Percentiles rank a stretch among this genome's conserved stretches.
Conservation (phyloP, 2,113 vertebrate genomes). For the Heterotis niloticus region DNA sequence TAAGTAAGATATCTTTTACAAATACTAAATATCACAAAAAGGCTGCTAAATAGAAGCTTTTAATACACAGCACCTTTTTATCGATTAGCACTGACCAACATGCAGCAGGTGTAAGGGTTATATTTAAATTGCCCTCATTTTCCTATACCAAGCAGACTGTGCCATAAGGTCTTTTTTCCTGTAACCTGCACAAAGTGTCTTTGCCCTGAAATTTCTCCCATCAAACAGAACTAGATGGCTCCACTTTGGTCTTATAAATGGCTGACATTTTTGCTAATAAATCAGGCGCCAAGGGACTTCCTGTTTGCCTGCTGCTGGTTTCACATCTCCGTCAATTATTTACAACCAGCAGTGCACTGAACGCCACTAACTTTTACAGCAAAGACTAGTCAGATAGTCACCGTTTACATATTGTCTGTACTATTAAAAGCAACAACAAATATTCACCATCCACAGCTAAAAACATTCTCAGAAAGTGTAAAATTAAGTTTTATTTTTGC, state of each 20-base stretch:
- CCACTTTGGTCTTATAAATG: conserved; percentile 52
- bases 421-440: neutral
- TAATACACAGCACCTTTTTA: too few species aligned
- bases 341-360: conserved; percentile 45
- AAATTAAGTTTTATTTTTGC: too few species aligned
- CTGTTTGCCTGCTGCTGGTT: conserved; percentile 57
- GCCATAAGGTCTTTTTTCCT: neutral
- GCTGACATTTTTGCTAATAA: conserved; percentile 66
- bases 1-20: too few species aligned
- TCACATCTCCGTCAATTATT: conserved; percentile 68
- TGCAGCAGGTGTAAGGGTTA: neutral
- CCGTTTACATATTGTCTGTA: neutral
- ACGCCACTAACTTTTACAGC: neutral
- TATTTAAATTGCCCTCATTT: neutral
- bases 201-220: conserved; percentile 8
- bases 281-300: conserved; percentile 53
- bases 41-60: too few species aligned
- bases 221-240: conserved; percentile 29
- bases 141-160: neutral
- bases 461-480: too few species aligned
- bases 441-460: too few species aligned
- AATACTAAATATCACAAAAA: too few species aligned
- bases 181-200: conserved; percentile 7
- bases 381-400: neutral
- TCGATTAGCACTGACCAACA: neutral